Evolutionary conservation across 2,797 vertebrate species (phyloP), one percentile per base, ranked within the genome.

Genomic region (Catostomus latipinnis): DNA sequence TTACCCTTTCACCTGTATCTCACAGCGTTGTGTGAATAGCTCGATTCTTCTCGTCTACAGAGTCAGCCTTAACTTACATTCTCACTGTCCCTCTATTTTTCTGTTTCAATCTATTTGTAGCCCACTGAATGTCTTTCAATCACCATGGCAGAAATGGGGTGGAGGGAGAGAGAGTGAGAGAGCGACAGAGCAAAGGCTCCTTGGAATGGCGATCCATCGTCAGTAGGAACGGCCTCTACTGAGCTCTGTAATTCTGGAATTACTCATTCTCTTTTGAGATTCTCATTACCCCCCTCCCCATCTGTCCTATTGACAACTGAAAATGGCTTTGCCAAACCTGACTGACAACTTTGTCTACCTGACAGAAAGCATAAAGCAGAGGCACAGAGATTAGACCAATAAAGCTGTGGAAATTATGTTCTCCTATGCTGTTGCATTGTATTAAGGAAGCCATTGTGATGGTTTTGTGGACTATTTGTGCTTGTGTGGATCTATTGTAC

Each of bases 261-360:
- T 93, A 93, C 89, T 90, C 78, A 80, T 84, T 81, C 82, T 92
- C 91, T 92, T 92, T 94, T 92, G 92, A 92, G 87, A 90, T 83
- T 88, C 88, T 84, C 88, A 91, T 88, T 89, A 86, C 89, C 88
- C 89, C 90, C 13, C 50, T 45, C 18, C 86, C 81, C 86, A 34
- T 34, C 90, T 79, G 85, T 93, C 88, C 92, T 90, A 94, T 93
- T 94, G 94, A 93, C 90, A 84, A 89, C 87, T 82, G 90, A 90
- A 94, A 95, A 94, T 93, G 87, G 91, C 90, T 93, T 93, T 92
- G 89, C 91, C 88, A 85, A 34, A 90, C 88, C 89, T 94, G 93
- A 94, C 91, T 94, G 94, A 94, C 93, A 94, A 92, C 93, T 93
- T 92, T 94, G 91, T 94, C 92, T 91, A 90, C 86, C 90, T 91